Percentiles rank a stretch among this genome's conserved stretches.
Evolutionary conservation across 2,113 vertebrate species (phyloP).

Genomic region (Oryzias melastigma): DNA sequence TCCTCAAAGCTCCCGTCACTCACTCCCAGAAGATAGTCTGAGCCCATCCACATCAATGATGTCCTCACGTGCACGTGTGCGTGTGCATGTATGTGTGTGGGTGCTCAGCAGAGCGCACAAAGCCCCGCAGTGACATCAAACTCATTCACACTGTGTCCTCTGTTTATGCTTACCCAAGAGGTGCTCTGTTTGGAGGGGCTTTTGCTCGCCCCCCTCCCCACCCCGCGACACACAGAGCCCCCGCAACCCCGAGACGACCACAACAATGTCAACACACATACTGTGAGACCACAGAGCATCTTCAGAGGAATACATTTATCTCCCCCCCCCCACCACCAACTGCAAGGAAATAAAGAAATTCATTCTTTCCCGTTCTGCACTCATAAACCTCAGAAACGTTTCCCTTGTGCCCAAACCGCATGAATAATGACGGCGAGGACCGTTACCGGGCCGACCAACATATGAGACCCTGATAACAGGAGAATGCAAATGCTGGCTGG

Average conservation of each 20-base stretch:
- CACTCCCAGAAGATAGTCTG: constrained; percentile 13
- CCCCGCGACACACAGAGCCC: constrained; percentile 4
- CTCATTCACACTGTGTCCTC: constrained; percentile 67
- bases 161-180: constrained; percentile 52
- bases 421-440: constrained; percentile 4
- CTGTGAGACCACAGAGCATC: constrained; percentile 1
- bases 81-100: constrained; percentile 23
- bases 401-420: constrained; percentile 13
- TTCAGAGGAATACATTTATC: background rate
- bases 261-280: constrained; percentile 37
- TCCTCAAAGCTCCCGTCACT: background rate
- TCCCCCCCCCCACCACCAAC: background rate
- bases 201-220: constrained; percentile 13
- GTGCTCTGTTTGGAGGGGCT: constrained; percentile 60
- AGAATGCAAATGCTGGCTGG: constrained; percentile 45
- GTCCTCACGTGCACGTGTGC: constrained; percentile 16
- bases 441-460: constrained; percentile 31
- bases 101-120: constrained; percentile 66
- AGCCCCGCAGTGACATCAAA: constrained; percentile 68
- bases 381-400: background rate
- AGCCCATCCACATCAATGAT: constrained; percentile 14
- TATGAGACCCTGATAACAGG: constrained; percentile 41
- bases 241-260: constrained; percentile 33
- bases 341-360: background rate
- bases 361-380: background rate